Conservation (phyloP, 2,113 vertebrate genomes). For the Cyanoderma ruficeps region DNA sequence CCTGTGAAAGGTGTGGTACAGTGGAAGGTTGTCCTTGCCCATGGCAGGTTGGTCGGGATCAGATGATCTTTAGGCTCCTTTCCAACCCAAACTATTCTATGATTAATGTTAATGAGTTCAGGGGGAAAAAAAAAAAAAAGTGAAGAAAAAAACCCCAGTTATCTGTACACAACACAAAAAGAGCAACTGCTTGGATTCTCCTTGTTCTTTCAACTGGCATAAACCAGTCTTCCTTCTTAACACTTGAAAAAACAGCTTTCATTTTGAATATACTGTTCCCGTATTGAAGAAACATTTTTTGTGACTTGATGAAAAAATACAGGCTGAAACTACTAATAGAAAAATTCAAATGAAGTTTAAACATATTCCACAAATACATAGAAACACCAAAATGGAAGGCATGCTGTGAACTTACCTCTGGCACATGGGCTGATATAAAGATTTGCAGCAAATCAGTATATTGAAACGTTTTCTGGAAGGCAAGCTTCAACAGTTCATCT, state of each 20-base stretch:
- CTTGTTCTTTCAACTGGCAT: not conserved
- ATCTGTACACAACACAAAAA: not conserved
- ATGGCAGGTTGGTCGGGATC: not conserved
- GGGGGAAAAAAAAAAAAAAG: not conserved
- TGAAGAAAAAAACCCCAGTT: accelerated
- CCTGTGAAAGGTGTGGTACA: not conserved
- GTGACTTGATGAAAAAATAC: not conserved
- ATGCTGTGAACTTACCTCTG: not conserved
- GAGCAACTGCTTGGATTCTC: not conserved
- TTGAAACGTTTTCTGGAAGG: not conserved
- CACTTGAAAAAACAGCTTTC: not conserved
- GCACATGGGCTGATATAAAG: not conserved
- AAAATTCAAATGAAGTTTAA: not conserved
- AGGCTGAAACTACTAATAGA: not conserved
- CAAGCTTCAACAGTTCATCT: not conserved
- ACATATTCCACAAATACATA: not conserved
- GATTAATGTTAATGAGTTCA: not conserved
- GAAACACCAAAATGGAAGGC: not conserved
- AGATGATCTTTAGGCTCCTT: not conserved
- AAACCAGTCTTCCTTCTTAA: not conserved
- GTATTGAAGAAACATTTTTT: not conserved
- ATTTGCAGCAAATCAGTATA: not conserved
- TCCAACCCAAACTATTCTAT: not conserved
- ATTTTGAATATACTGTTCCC: not conserved
- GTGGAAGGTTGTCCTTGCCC: not conserved